These are phyloP conservation scores for Caretta caretta DNA, from an alignment of 2,113 vertebrate species.

Conservation along the genomic window DNA sequence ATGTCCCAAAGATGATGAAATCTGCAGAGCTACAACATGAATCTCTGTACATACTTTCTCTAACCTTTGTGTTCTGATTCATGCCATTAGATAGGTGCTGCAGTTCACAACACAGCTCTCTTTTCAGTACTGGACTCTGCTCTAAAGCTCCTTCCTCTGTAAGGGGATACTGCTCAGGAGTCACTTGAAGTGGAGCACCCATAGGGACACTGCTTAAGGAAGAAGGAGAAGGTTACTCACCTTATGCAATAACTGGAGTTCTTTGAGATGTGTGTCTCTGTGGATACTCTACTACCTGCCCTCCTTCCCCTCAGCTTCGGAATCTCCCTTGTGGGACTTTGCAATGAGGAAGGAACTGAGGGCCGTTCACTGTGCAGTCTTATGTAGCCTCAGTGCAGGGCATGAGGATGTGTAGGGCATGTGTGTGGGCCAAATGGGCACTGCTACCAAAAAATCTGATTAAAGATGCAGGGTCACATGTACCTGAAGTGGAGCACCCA, in stretches of 20 bases:
- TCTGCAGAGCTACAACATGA: neutral
- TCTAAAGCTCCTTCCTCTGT: neutral
- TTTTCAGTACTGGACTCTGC: neutral
- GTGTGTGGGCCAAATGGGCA: too few species aligned
- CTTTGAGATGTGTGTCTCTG: neutral
- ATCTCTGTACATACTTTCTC: neutral
- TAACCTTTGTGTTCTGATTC: neutral
- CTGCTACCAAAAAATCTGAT: too few species aligned
- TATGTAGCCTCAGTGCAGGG: too few species aligned
- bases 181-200: neutral
- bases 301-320: neutral
- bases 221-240: neutral
- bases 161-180: neutral
- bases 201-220: neutral
- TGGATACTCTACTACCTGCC: neutral
- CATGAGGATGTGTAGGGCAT: too few species aligned
- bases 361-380: neutral
- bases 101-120: too few species aligned
- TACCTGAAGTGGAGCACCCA: neutral
- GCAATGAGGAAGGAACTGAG: neutral
- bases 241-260: neutral
- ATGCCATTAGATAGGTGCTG: too few species aligned
- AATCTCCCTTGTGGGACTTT: neutral
- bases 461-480: too few species aligned
- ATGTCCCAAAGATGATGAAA: neutral